Evolutionary conservation across 2,888 invertebrate genomes (phyloP).

Genomic region (Gerosis bhagava): DNA sequence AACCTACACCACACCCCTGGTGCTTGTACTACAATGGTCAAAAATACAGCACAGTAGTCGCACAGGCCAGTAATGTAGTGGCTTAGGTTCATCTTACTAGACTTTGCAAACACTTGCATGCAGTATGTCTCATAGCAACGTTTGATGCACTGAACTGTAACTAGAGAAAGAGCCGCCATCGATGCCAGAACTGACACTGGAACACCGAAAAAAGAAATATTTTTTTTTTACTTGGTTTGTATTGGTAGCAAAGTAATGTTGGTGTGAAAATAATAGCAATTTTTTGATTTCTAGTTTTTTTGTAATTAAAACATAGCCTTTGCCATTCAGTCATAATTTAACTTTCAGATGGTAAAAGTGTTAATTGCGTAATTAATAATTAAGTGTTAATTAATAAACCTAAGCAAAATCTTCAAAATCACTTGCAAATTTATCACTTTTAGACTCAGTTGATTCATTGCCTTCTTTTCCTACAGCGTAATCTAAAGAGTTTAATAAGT

Average conservation of each 20-base stretch:
- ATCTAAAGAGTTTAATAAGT: conserved; percentile 58
- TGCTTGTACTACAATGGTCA: conserved; percentile 87
- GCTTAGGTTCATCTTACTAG: conserved; percentile 88
- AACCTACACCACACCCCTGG: too few species aligned
- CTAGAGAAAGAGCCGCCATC: conserved; percentile 81
- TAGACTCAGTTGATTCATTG: conserved; percentile 45
- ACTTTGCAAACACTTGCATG: conserved; percentile 90
- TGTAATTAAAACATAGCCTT: too few species aligned
- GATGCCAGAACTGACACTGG: conserved; percentile 83
- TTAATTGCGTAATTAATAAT: too few species aligned
- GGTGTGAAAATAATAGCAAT: too few species aligned
- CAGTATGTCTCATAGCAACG: conserved; percentile 92
- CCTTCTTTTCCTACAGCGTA: conserved; percentile 52
- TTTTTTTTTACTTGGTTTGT: too few species aligned
- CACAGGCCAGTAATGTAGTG: conserved; percentile 90
- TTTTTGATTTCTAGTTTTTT: too few species aligned
- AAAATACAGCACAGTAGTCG: conserved; percentile 89
- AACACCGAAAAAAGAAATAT: too few species aligned
- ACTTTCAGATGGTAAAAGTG: too few species aligned
- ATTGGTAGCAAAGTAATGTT: too few species aligned
- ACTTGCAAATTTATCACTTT: conserved; percentile 35
- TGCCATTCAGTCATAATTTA: too few species aligned
- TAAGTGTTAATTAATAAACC: too few species aligned
- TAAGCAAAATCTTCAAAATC: too few species aligned
- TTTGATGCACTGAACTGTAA: conserved; percentile 87